These are phyloP conservation scores for Alligator mississippiensis DNA, from an alignment of 2,113 vertebrate genomes.

Conservation along the genomic window DNA sequence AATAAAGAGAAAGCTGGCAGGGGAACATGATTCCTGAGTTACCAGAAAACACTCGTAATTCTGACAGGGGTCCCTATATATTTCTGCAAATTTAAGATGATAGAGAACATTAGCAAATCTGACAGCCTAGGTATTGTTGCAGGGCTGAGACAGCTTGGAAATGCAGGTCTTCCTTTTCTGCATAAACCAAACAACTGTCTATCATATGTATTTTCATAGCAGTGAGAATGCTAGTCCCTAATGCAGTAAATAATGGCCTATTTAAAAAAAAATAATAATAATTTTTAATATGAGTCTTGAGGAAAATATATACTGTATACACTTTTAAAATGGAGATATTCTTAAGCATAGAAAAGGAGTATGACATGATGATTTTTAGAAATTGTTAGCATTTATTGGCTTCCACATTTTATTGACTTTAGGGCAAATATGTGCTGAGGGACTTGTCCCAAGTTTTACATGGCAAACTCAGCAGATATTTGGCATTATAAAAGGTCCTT, in stretches of 20 bases:
- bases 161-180: fast-evolving
- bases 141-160: not conserved
- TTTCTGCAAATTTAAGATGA: fast-evolving
- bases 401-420: not conserved
- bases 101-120: not conserved
- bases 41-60: not conserved
- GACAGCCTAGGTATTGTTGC: fast-evolving
- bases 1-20: not conserved
- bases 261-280: no score
- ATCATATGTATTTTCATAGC: fast-evolving
- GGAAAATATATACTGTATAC: no score
- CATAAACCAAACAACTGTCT: fast-evolving
- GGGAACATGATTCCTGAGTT: not conserved
- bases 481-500: not conserved
- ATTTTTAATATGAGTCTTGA: no score
- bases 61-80: not conserved
- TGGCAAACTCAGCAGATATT: not conserved
- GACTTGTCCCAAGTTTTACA: not conserved
- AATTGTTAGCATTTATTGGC: not conserved
- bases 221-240: fast-evolving
- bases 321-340: not conserved
- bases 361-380: not conserved
- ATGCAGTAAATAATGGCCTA: fast-evolving
- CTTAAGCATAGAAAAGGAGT: fast-evolving
- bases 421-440: not conserved